Percentiles rank a stretch among this genome's conserved stretches.
phyloP scores from a whole-genome alignment of 2,797 vertebrate genomes.

The Octomys mimax region DNA sequence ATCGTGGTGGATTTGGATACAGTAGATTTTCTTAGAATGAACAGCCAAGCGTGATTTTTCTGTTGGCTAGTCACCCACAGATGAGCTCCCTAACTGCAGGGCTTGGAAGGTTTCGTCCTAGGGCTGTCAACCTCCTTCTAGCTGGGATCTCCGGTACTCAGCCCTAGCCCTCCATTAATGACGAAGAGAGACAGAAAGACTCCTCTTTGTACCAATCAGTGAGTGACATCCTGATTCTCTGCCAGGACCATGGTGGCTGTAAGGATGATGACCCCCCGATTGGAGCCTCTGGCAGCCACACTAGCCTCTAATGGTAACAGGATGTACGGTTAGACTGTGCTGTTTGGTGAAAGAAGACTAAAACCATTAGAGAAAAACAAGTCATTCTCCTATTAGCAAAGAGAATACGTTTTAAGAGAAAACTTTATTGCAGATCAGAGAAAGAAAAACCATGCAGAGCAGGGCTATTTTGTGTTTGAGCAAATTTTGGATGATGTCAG shows the following conservation, averaged over 20 bases:
- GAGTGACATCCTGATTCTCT: neutral
- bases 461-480: neutral
- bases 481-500: fast-evolving
- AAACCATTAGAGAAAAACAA: neutral
- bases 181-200: neutral
- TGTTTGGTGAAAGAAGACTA: neutral
- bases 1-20: neutral
- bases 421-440: neutral
- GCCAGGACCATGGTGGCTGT: neutral
- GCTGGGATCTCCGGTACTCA: too few relatives aligned
- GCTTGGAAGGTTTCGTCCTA: neutral
- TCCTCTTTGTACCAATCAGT: neutral
- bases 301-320: neutral
- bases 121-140: neutral
- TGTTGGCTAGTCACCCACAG: fast-evolving
- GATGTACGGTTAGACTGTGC: too few relatives aligned
- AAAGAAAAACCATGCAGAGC: neutral
- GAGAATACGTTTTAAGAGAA: neutral
- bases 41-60: neutral
- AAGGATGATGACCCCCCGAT: neutral
- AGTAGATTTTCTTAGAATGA: neutral
- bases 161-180: neutral
- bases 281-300: too few relatives aligned
- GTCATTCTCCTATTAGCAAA: neutral
- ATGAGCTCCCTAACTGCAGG: neutral